Evolutionary conservation across 2,113 vertebrate genomes (phyloP).

Genomic region (Microtus pennsylvanicus): DNA sequence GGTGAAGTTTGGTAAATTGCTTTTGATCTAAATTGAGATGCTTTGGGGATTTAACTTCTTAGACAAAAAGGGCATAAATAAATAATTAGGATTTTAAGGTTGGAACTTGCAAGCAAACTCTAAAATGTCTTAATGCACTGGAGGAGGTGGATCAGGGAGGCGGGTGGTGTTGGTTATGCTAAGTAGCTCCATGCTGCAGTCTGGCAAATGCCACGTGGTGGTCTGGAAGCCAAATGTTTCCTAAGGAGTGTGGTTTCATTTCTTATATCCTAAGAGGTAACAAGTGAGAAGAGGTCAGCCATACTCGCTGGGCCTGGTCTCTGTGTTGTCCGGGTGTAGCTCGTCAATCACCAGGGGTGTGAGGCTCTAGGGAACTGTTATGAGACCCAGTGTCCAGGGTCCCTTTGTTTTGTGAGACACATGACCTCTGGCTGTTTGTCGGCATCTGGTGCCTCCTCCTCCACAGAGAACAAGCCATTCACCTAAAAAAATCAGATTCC

Average conservation of each 20-base stretch:
- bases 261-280: conserved; percentile 52
- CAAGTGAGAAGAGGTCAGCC: conserved; percentile 50
- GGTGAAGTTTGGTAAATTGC: conserved; percentile 88
- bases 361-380: not conserved
- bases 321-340: conserved; percentile 38
- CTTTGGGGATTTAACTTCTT: conserved; percentile 91
- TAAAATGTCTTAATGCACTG: conserved; percentile 84
- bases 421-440: not conserved
- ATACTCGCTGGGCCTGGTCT: fast-evolving
- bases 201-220: not conserved
- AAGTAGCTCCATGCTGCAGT: conserved; percentile 45
- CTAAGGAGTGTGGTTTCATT: conserved; percentile 46
- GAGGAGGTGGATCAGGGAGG: conserved; percentile 72
- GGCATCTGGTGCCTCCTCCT: not conserved
- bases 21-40: conserved; percentile 92
- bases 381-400: not conserved
- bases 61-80: conserved; percentile 90
- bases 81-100: conserved; percentile 85
- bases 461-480: not conserved
- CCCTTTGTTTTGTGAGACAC: not conserved
- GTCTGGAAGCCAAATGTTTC: conserved; percentile 6
- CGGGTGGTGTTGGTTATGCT: conserved; percentile 72
- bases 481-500: not conserved
- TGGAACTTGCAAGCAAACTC: conserved; percentile 83
- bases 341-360: not conserved